Evolutionary conservation across 1,140 invertebrate species (phyloP), one percentile per base, ranked within the genome.

Genomic region (Heliconius hermathena): DNA sequence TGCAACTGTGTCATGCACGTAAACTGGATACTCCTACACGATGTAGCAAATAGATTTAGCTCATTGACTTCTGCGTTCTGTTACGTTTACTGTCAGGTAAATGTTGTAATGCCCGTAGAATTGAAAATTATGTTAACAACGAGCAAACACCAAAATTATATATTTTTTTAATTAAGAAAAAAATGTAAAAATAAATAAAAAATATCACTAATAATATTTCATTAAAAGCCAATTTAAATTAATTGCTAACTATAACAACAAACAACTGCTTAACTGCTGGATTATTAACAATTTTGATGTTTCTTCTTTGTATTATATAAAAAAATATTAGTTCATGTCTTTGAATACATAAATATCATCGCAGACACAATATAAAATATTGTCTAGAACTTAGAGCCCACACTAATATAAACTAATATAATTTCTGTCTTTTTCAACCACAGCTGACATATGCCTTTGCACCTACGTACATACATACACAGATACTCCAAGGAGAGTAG

Each of bases 401-500:
- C 26, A 66, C 60, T 26, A 66, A 54, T 38, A 60, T 26, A n/a
- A n/a, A n/a, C n/a, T n/a, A n/a, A n/a, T n/a, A n/a, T n/a, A n/a
- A n/a, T n/a, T n/a, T n/a, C n/a, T 26, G 1, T 82, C 83, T 49
- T 73, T 54, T 74, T 76, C 76, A 71, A 38, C 38, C 49, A 60
- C 33, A 57, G 38, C 8, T 49, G 3, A 72, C 33, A 84, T 81
- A 74, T 79, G 85, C 82, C 38, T 71, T 66, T 26, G 22, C 60
- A 9, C 26, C 60, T 29, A 66, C 71, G 38, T n/a, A 13, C 26
- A 26, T 29, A 29, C 8, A 36, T 36, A 36, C 33, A 36, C 6
- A 36, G 33, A 36, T 41, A 71, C 79, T 74, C 77, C 84, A 85
- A 85, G 84, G 84, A 81, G 84, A 77, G 78, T 85, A 72, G 73